phyloP scores from a whole-genome alignment of 92 coral and sea anemone species.

The Zoanthus gigantus region DNA sequence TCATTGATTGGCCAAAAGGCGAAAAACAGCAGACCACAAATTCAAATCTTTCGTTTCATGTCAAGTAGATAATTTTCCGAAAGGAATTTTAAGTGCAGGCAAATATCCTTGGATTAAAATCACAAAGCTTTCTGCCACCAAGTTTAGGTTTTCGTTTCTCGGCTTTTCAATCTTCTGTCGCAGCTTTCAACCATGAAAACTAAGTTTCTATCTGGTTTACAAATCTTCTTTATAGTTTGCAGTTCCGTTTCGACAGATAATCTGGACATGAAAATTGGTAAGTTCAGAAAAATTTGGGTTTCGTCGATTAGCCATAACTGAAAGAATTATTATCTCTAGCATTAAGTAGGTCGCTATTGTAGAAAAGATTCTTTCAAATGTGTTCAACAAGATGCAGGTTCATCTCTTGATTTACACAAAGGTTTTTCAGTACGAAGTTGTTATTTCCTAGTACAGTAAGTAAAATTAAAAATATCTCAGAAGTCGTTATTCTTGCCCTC shows the following conservation, averaged over 20 bases:
- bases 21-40: slow-evolving; percentile 16
- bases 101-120: not conserved
- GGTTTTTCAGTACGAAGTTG: no score
- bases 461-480: no score
- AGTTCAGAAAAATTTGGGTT: not conserved
- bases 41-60: not conserved
- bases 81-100: not conserved
- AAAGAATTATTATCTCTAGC: not conserved
- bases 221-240: not conserved
- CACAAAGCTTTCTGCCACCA: not conserved
- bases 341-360: not conserved
- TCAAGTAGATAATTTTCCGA: not conserved
- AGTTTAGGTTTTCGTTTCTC: not conserved
- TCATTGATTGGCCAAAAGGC: not conserved
- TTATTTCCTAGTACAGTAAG: no score
- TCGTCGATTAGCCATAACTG: no score
- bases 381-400: no score
- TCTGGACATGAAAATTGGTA: slow-evolving; percentile 25
- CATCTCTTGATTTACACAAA: no score
- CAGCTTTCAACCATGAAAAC: not conserved
- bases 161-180: not conserved
- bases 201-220: not conserved
- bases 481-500: no score
- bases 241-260: not conserved
- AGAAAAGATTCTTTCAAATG: not conserved